Evolutionary conservation across 2,797 vertebrate genomes (phyloP).

Genomic region (Macrochelys suwanniensis): DNA sequence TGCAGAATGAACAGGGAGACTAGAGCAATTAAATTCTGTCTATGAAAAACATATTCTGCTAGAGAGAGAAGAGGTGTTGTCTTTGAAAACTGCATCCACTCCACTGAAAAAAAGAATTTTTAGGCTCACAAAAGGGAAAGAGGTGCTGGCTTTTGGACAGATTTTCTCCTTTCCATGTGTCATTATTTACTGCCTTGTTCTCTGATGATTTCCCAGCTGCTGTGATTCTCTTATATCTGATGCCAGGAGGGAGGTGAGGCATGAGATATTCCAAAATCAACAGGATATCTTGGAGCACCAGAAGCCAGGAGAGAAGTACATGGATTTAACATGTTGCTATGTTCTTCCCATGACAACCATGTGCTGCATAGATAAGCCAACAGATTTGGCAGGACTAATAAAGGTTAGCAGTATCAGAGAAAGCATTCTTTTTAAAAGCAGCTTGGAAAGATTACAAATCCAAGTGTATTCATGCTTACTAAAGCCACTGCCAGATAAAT

Average conservation of each 20-base stretch:
- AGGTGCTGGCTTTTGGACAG: neutral
- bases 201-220: neutral
- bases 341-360: neutral
- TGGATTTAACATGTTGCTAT: neutral
- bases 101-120: constrained; percentile 10
- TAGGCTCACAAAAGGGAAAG: neutral
- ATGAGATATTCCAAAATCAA: constrained; percentile 29
- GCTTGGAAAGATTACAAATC: constrained; percentile 16
- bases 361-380: neutral
- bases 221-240: neutral
- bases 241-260: neutral
- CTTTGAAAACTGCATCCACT: constrained; percentile 35
- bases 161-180: constrained; percentile 1
- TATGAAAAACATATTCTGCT: constrained; percentile 15
- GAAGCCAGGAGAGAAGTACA: neutral
- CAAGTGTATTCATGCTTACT: constrained; percentile 1
- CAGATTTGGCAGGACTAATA: neutral
- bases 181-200: neutral
- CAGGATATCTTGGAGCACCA: neutral
- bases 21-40: neutral
- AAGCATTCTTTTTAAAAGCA: constrained; percentile 10
- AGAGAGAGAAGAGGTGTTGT: neutral
- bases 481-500: neutral
- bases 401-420: neutral
- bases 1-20: constrained; percentile 43